phyloP scores from a whole-genome alignment of 2,113 vertebrate species.

The Scalopus aquaticus region DNA sequence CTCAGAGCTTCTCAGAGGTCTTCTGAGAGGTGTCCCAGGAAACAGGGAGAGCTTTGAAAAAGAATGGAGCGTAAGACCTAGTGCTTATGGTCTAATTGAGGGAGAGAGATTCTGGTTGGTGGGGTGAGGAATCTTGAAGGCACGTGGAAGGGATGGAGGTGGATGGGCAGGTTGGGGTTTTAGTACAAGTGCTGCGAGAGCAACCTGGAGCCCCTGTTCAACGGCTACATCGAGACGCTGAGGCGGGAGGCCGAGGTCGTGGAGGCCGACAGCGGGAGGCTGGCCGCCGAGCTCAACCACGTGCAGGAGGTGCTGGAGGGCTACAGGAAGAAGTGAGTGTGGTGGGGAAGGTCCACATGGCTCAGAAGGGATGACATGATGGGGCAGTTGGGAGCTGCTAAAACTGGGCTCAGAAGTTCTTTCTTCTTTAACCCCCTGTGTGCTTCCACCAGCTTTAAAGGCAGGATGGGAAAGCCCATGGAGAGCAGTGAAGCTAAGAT shows the following conservation, averaged over 20 bases:
- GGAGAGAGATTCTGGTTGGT: not conserved
- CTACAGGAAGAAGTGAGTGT: constrained; percentile 92
- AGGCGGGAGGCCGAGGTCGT: constrained; percentile 82
- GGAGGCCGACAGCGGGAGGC: constrained; percentile 87
- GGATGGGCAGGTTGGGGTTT: no score
- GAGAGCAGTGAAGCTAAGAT: not conserved
- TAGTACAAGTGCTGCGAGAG: not conserved
- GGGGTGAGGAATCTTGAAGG: not conserved
- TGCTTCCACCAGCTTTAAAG: not conserved
- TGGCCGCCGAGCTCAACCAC: constrained; percentile 92
- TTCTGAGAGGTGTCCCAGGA: not conserved
- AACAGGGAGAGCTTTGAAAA: not conserved
- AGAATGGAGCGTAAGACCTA: not conserved
- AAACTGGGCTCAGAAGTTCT: not conserved
- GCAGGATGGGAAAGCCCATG: not conserved
- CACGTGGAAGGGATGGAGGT: not conserved
- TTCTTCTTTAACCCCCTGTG: not conserved
- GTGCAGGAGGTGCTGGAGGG: constrained; percentile 93
- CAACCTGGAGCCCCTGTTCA: constrained; percentile 83
- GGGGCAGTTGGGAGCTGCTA: not conserved
- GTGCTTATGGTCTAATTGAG: not conserved
- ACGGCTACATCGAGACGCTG: constrained; percentile 80
- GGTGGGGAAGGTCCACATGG: not conserved
- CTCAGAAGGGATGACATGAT: constrained; percentile 79
- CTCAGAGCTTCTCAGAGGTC: not conserved